These are phyloP conservation scores for Melanostoma scalare DNA, from an alignment of 2,888 invertebrate genomes.

Conservation along the genomic window DNA sequence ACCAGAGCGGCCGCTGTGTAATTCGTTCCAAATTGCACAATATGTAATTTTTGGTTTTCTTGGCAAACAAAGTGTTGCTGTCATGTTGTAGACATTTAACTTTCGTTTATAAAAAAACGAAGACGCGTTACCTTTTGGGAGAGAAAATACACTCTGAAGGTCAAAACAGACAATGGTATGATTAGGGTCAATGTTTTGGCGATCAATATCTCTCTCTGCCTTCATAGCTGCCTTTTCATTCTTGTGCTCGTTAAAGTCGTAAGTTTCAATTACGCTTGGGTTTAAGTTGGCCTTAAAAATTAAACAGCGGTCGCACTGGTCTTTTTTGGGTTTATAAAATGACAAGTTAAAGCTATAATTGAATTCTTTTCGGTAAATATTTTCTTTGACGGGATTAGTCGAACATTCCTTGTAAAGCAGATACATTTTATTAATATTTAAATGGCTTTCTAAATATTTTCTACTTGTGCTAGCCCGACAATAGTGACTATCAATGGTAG, in stretches of 20 bases:
- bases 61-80: too few relatives aligned
- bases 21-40: too few relatives aligned
- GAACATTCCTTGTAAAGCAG: not conserved
- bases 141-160: conserved; percentile 6
- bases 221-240: conserved; percentile 4
- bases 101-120: too few relatives aligned
- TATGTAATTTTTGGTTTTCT: too few relatives aligned
- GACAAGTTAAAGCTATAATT: too few relatives aligned
- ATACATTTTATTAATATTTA: not conserved
- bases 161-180: conserved; percentile 11
- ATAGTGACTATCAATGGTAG: too few relatives aligned
- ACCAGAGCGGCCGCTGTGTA: too few relatives aligned
- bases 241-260: not conserved
- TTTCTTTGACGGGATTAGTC: not conserved
- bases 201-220: not conserved
- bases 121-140: not conserved
- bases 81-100: too few relatives aligned
- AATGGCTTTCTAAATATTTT: conserved; percentile 3
- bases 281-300: not conserved
- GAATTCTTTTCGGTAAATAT: too few relatives aligned
- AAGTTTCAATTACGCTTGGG: not conserved
- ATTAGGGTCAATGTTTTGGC: conserved; percentile 10
- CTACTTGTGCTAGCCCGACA: not conserved
- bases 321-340: not conserved
- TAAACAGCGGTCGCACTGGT: conserved; percentile 4